Evolutionary conservation across 2,888 invertebrate genomes (phyloP).

Genomic region (Drosophila fulvimacula): DNA sequence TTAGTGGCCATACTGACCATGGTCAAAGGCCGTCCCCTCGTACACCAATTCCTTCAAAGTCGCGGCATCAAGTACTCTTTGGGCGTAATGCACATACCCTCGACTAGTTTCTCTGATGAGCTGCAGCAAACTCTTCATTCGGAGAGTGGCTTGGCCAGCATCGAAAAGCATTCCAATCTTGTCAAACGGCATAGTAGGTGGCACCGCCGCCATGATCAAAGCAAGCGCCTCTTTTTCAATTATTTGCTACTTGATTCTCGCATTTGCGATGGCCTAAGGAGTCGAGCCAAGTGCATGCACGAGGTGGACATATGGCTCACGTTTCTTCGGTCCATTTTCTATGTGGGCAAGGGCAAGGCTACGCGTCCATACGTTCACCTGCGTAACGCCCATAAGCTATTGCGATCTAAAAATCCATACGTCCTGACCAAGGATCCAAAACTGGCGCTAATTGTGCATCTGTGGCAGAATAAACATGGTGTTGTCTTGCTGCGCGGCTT

Average conservation of each 20-base stretch:
- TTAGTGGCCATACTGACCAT: conserved; percentile 16
- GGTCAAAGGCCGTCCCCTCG: neutral
- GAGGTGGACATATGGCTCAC: conserved; percentile 88
- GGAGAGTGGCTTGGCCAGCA: conserved; percentile 37
- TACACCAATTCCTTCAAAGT: neutral
- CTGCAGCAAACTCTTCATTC: conserved; percentile 51
- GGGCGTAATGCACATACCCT: conserved; percentile 41
- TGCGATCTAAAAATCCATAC: conserved; percentile 22
- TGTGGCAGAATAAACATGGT: conserved; percentile 93
- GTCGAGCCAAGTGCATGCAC: conserved; percentile 52
- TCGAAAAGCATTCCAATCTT: conserved; percentile 27
- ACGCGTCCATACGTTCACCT: conserved; percentile 91
- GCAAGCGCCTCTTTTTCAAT: conserved; percentile 49
- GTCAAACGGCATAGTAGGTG: conserved; percentile 41
- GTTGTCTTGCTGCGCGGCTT: conserved; percentile 95
- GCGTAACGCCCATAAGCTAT: conserved; percentile 48
- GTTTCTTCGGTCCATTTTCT: conserved; percentile 95
- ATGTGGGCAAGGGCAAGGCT: conserved; percentile 96
- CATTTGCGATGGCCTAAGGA: conserved; percentile 45
- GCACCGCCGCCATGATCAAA: conserved; percentile 30
- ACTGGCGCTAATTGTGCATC: conserved; percentile 91
- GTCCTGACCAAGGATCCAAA: conserved; percentile 85
- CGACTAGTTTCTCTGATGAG: conserved; percentile 53
- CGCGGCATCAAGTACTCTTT: conserved; percentile 50
- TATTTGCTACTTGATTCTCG: conserved; percentile 69